Base-by-base conservation (phyloP, 2,888 invertebrate species). In the Allolobophora icterica region DNA sequence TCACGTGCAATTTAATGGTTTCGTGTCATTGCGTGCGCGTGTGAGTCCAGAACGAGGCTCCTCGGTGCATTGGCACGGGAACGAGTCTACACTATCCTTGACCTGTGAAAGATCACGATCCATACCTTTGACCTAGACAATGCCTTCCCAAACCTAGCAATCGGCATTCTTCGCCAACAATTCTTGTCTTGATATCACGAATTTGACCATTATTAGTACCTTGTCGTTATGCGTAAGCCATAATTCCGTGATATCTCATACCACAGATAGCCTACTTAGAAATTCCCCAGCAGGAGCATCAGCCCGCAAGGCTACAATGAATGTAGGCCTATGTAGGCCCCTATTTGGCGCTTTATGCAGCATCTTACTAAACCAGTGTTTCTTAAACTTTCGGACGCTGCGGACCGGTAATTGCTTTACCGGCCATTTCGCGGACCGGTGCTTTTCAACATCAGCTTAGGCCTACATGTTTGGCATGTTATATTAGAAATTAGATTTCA, bases 11-110 rank as follows among this genome's bases (percentile, higher is more conserved):
- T 71, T 71, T 71, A n/a, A 71, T 71, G 30, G 71, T 71, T n/a
- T 71, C 71, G 71, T 71, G 71, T 71, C 71, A 71, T 71, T 71
- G 71, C 71, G 71, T 71, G 71, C 71, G 71, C n/a, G 71, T 71
- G 71, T 71, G 30, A 71, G 71, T 71, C 71, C 71, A 71, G 71
- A 71, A 71, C 71, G 71, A 71, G 71, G 71, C 71, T 71, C 71
- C 71, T 71, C 71, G 71, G 71, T 71, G 71, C 71, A 71, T n/a
- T 71, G 71, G 71, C 71, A 71, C 71, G 71, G 8, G n/a, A 71
- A 71, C 71, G 71, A 71, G 71, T 30, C 71, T 71, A n/a, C 71
- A 8, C n/a, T 11, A 71, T 30, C 71, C 71, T 71, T 71, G 71
- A 71, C 71, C 71, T 71, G 8, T 2, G 11, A 30, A 71, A n/a